Evolutionary conservation across 2,113 vertebrate species (phyloP), one percentile per base, ranked within the genome.

Genomic region (Zosterops japonicus): DNA sequence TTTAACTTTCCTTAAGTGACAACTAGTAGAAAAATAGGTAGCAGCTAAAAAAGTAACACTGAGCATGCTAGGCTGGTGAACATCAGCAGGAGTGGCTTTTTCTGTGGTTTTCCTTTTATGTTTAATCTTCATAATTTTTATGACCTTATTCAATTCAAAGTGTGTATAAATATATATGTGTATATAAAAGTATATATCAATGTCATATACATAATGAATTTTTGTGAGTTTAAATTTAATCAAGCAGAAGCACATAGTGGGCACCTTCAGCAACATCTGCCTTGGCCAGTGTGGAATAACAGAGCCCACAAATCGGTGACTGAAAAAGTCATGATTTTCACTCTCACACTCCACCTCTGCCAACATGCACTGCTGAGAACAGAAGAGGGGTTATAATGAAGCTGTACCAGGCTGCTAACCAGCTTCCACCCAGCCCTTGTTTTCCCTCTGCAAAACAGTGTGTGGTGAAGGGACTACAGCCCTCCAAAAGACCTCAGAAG

Each of bases 1-100:
- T 94, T 90, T 71, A 89, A 84, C 64, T 89, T 93, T 92, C n/a
- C 44, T 71, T 81, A 93, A 94, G 69, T 93, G 76, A 86, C 83
- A 96, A 89, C 56, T 57, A 29, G 28, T 55, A 85, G 86, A 83
- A 96, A 93, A 93, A 92, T 27, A 78, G 10, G 56, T 57, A 93
- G 65, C n/a, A 82, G 69, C 49, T 68, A 55, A 78, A 80, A 53
- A 92, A 33, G 31, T 60, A 75, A 44, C 65, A 81, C 5, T 47
- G 41, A 71, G 27, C 19, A 46, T 67, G 28, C 25, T 63, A 65
- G 35, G 29, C 44, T 93, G 87, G 50, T 67, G 75, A 94, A 24
- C 18, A 68, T 71, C 52, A 83, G 28, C 55, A n/a, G 55, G 64
- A 60, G 36, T 56, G 83, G 61, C 36, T 52, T 92, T 90, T 81